Conservation (phyloP, 2,113 vertebrate species). For the Australoheros scitulus region DNA sequence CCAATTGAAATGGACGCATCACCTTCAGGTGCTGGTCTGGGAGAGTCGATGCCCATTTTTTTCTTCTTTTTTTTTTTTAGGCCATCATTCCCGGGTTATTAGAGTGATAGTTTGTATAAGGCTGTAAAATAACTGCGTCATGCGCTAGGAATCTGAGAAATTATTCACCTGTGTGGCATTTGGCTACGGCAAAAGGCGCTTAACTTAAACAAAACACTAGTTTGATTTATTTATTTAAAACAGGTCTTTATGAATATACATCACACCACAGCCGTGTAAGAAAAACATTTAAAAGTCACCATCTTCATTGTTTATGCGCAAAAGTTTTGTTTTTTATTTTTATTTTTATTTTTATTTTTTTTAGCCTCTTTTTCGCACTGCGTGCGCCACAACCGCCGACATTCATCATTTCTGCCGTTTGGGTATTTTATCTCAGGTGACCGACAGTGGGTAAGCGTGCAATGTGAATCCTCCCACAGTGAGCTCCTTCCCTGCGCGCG, state of each 20-base stretch:
- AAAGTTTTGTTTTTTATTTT: not conserved
- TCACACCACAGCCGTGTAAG: not conserved
- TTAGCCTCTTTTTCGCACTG: not conserved
- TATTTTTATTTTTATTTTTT: not conserved
- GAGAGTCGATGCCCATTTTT: conserved; percentile 16
- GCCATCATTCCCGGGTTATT: conserved; percentile 39
- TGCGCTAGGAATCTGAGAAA: conserved; percentile 31
- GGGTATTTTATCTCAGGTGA: not conserved
- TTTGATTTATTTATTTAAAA: not conserved
- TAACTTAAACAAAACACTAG: not conserved
- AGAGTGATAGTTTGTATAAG: conserved; percentile 31
- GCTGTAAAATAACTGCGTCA: conserved; percentile 52
- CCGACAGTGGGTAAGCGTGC: not conserved
- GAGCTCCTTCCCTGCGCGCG: conserved; percentile 22
- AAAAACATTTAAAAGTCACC: not conserved
- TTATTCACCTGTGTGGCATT: conserved; percentile 39
- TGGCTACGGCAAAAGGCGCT: not conserved
- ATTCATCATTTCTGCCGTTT: not conserved
- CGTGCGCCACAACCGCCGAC: not conserved
- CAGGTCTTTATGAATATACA: not conserved
- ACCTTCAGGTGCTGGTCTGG: conserved; percentile 61
- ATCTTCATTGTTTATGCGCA: not conserved
- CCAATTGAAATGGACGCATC: conserved; percentile 68
- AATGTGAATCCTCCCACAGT: not conserved
- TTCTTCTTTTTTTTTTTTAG: not conserved